These are phyloP conservation scores for Temnothorax nylanderi DNA, from an alignment of 1,140 invertebrate genomes.

Conservation along the genomic window DNA sequence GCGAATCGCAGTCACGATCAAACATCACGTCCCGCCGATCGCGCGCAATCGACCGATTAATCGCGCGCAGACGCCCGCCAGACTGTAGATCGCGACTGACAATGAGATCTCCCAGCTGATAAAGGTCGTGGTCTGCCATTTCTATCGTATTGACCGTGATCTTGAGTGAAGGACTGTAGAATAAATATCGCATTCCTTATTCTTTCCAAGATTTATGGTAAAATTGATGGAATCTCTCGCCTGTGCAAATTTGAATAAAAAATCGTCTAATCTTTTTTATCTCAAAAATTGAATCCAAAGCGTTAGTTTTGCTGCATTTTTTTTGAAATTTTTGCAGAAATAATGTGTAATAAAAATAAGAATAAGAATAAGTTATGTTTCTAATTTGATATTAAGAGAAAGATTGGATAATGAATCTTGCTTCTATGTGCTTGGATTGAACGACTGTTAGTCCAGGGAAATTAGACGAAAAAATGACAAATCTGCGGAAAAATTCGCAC, in stretches of 20 bases:
- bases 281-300: neutral
- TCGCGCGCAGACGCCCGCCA: conserved; percentile 50
- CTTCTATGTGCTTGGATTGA: neutral
- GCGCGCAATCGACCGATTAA: conserved; percentile 50
- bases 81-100: conserved; percentile 44
- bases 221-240: neutral
- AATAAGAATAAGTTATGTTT: too few species aligned
- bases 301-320: neutral
- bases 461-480: too few species aligned
- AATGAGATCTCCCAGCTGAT: conserved; percentile 7
- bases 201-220: neutral
- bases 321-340: neutral
- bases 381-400: neutral
- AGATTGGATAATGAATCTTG: neutral
- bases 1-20: conserved; percentile 45
- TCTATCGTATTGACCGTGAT: neutral
- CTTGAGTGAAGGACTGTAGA: neutral
- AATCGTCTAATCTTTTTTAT: neutral
- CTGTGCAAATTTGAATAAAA: neutral
- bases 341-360: too few species aligned
- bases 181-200: neutral
- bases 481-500: too few species aligned
- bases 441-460: neutral
- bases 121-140: conserved; percentile 28
- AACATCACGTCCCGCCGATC: conserved; percentile 35